A percentile compares a stretch with the other conserved stretches of the same genome.
phyloP scores from a whole-genome alignment of 2,888 invertebrate species.

The Rotaria macrura region DNA sequence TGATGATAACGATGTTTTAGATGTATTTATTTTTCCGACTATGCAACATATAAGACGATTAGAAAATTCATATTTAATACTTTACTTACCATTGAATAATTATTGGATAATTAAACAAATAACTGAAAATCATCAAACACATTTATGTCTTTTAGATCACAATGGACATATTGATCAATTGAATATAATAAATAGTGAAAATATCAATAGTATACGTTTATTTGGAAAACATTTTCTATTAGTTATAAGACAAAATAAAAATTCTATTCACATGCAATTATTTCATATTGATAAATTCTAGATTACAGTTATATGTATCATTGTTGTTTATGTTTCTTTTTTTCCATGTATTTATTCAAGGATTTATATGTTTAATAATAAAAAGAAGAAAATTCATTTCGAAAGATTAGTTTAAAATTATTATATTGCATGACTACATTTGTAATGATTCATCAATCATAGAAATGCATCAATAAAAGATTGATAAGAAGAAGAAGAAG shows the following conservation, averaged over 20 bases:
- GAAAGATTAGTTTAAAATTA: neutral
- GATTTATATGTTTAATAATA: neutral
- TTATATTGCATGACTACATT: neutral
- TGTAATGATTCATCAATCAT: neutral
- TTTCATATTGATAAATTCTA: neutral
- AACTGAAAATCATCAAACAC: neutral
- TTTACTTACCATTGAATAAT: neutral
- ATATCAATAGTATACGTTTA: neutral
- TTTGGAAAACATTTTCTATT: neutral
- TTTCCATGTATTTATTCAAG: neutral
- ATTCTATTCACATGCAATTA: neutral
- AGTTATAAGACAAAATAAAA: neutral
- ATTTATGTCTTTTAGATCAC: neutral
- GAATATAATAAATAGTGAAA: neutral
- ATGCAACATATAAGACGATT: neutral
- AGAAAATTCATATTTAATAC: neutral
- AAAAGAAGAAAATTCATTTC: neutral
- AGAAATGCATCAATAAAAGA: neutral
- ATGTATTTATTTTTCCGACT: neutral
- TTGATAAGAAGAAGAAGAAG: neutral
- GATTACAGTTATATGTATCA: neutral
- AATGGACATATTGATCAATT: neutral
- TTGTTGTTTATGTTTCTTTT: neutral
- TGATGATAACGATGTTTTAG: neutral
- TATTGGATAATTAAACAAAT: neutral